Evolutionary conservation across 2,113 vertebrate genomes (phyloP), one percentile per base, ranked within the genome.

Genomic region (Jaculus jaculus): DNA sequence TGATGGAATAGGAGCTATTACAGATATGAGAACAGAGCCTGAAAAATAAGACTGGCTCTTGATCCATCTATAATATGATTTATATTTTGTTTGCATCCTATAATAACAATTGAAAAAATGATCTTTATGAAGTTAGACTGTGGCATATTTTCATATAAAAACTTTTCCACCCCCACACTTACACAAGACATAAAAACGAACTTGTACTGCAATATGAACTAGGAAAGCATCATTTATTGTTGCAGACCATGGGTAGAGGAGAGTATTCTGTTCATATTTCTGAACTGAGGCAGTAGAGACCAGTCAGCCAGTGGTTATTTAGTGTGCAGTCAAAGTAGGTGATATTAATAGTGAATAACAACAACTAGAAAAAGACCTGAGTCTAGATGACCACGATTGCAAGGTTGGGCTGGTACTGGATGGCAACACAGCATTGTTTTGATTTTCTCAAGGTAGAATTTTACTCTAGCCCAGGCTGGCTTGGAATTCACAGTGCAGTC

Each of bases 211-310:
- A 54, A 39, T 69, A 17, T 85, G 34, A 26, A 86, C 94, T 86
- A 78, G 83, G 42, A 88, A 94, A 84, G 30, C 39, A 32, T 20
- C 9, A 17, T 92, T 63, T 42, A n/a, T 87, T 72, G 51, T 28
- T 94, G 9, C 0, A 88, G 32, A 85, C 47, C 2, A 23, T 47
- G n/a, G 28, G 51, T 4, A 37, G 42, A 73, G 23, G 0, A 73
- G 87, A 90, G 16, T 69, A 63, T 91, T 96, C 84, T n/a, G 5
- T 93, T 68, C 92, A 10, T 91, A 61, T 28, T 92, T 63, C 78
- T 93, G 54, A 91, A 13, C 2, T 26, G 20, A 63, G 80, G 20
- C 15, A 74, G 79, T 39, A 23, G 79, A 30, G 90, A 7, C 9
- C 93, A 26, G 82, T 30, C 87, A 87, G 32, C 73, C 37, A 11